These are phyloP conservation scores for Pseudotriccus pelzelni DNA, from an alignment of 2,797 vertebrate genomes.

Conservation along the genomic window DNA sequence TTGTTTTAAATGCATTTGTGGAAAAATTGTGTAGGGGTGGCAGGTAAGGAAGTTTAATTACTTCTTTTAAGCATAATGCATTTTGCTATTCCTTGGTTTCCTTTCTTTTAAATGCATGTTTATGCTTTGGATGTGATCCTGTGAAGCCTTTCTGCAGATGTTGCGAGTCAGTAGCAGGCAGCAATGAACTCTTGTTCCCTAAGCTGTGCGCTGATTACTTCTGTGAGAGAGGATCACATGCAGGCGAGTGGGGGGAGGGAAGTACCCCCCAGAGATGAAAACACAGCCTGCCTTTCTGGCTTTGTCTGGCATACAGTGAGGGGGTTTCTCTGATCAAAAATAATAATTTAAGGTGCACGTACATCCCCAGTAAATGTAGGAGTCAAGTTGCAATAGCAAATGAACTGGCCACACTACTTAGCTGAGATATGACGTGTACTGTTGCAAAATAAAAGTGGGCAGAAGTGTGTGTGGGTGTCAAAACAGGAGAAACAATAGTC, in stretches of 20 bases:
- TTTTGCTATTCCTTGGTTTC: background rate
- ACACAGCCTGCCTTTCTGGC: background rate
- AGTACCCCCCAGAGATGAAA: background rate
- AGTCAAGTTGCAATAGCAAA: background rate
- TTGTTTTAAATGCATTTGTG: background rate
- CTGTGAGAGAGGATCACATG: slow-evolving; percentile 8
- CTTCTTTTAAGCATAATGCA: background rate
- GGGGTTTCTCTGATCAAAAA: background rate
- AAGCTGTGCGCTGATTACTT: slow-evolving; percentile 59
- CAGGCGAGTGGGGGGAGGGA: slow-evolving; percentile 21
- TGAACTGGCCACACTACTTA: background rate
- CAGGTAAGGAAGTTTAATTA: background rate
- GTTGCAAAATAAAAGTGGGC: background rate
- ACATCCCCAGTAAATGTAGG: background rate
- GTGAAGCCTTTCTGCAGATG: slow-evolving; percentile 20
- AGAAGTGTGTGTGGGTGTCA: background rate
- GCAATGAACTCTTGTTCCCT: slow-evolving; percentile 52
- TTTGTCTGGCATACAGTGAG: background rate
- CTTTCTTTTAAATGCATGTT: background rate
- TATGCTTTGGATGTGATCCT: background rate
- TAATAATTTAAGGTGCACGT: fast-evolving
- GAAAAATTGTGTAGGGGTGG: background rate
- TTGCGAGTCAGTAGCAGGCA: background rate
- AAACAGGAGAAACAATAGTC: background rate
- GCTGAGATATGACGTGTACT: background rate